Evolutionary conservation across 2,888 invertebrate species (phyloP), one percentile per base, ranked within the genome.

Genomic region (Corbicula japonica): DNA sequence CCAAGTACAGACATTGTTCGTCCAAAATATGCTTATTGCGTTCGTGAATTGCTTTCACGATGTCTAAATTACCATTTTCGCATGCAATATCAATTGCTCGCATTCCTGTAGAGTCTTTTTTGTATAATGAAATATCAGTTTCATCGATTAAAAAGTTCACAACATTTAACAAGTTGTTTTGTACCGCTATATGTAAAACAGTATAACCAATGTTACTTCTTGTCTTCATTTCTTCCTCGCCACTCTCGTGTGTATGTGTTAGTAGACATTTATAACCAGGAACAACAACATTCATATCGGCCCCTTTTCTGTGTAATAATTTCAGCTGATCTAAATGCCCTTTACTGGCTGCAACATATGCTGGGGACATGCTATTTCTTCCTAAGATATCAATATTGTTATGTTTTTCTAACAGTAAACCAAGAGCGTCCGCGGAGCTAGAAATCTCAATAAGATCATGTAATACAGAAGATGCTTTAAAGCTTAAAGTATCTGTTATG

Each of bases 291-390:
- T 5, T 61, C 6, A 38, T 6, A 23, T 61, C 26, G 21, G 61
- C 61, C 18, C 61, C 61, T 38, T 61, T 61, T 2, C 28, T 38
- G 32, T 34, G 23, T 38, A 61, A 61, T 6, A 35, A 15, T 21
- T 61, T 61, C 41, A 61, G 10, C 23, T 61, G 61, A 5, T 35
- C 61, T 35, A 38, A 35, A 38, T 61, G 61, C 12, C 61, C 61
- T 61, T 35, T 61, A 18, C 38, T 41, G 8, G 61, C 61, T 6
- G 61, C 61, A 6, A 61, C 41, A 38, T 38, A 61, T 23, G 38
- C 6, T n/a, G 61, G 6, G 5, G 61, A 18, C 6, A 28, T 18
- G 8, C 28, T 30, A 26, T 23, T 15, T 10, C 5, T 26, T 8
- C 30, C 23, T 26, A 26, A 54, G 4, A 8, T 23, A 54, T 54